Percentiles rank a stretch among this genome's conserved stretches.
Conservation (phyloP, 2,888 invertebrate genomes). For the Dilophus febrilis region DNA sequence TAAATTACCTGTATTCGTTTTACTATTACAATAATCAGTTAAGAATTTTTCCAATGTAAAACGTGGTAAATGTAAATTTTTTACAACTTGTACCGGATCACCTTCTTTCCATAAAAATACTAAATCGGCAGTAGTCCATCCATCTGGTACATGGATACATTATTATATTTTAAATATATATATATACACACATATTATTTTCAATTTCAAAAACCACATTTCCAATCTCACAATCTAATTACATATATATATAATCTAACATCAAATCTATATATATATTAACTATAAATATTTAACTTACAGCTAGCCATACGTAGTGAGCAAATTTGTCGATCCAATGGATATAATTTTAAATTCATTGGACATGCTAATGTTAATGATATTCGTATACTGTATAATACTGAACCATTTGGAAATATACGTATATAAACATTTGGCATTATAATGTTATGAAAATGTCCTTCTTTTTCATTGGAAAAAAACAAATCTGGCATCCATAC, state of each 20-base stretch:
- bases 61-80: slow-evolving; percentile 82
- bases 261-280: no score
- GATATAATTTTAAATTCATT: slow-evolving; percentile 94
- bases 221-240: no score
- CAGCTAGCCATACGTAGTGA: slow-evolving; percentile 92
- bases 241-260: no score
- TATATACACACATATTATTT: no score
- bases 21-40: slow-evolving; percentile 92
- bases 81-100: slow-evolving; percentile 89
- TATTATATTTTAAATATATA: no score
- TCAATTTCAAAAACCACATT: no score
- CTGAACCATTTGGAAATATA: slow-evolving; percentile 87
- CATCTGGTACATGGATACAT: slow-evolving; percentile 48
- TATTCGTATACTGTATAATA: slow-evolving; percentile 93
- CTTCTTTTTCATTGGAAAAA: slow-evolving; percentile 95
- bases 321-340: slow-evolving; percentile 88
- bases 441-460: slow-evolving; percentile 93
- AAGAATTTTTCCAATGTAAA: slow-evolving; percentile 89
- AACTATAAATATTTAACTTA: no score
- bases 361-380: slow-evolving; percentile 91
- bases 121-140: slow-evolving; percentile 92
- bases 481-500: slow-evolving; percentile 99
- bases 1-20: slow-evolving; percentile 79
- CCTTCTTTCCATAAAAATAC: slow-evolving; percentile 93
- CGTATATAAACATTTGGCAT: slow-evolving; percentile 96